A percentile compares a stretch with the other conserved stretches of the same genome.
Conservation (phyloP, 1,140 invertebrate genomes). For the Latrodectus geometricus region DNA sequence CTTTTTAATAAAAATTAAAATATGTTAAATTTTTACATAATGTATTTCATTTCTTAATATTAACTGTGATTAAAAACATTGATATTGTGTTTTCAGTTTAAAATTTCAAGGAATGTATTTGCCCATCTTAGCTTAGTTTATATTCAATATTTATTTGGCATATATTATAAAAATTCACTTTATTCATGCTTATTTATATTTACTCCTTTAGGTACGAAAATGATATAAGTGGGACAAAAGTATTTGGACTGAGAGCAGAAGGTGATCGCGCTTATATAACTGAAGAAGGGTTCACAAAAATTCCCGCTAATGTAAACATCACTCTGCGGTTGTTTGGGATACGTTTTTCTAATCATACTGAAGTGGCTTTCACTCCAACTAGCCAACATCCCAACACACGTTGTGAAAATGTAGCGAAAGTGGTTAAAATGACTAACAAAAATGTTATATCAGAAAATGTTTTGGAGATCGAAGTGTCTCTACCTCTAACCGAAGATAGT, state of each 20-base stretch:
- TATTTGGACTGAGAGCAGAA: conserved; percentile 59
- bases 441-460: conserved; percentile 44
- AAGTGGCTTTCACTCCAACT: conserved; percentile 79
- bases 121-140: too few relatives aligned
- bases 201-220: conserved; percentile 25
- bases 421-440: conserved; percentile 65
- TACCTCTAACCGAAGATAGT: conserved; percentile 17
- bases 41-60: too few relatives aligned
- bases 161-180: too few relatives aligned
- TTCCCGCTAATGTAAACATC: conserved; percentile 66
- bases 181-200: background rate
- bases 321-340: conserved; percentile 81
- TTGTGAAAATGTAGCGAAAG: conserved; percentile 69
- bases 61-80: too few relatives aligned
- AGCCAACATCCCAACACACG: conserved; percentile 69
- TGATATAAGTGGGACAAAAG: conserved; percentile 21
- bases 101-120: too few relatives aligned
- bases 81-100: too few relatives aligned
- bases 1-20: too few relatives aligned
- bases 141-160: too few relatives aligned
- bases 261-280: conserved; percentile 49
- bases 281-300: conserved; percentile 43
- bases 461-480: conserved; percentile 63
- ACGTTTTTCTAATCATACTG: conserved; percentile 76
- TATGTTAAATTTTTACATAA: too few relatives aligned